Evolutionary conservation across 2,113 vertebrate genomes (phyloP), one percentile per base, ranked within the genome.

Genomic region (Esox niger): DNA sequence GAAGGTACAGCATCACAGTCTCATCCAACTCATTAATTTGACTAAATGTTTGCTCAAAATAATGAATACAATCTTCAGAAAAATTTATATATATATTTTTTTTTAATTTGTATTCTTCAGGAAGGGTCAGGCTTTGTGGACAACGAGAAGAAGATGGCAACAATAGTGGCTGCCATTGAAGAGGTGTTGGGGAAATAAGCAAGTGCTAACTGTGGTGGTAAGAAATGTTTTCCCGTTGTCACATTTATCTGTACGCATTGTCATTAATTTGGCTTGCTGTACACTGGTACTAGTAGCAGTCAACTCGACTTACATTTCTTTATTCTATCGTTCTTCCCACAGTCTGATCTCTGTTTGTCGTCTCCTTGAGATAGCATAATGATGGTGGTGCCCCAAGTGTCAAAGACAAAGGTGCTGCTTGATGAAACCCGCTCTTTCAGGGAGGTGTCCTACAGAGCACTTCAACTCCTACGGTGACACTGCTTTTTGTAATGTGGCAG

Each of bases 381-480:
- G 83, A 85, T 54, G 69, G 83, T 79, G 69, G 76, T 43, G 9
- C 74, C 76, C 65, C 43, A 81, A 82, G 71, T 81, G 83, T 79
- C 68, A 54, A 6, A 9, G 62, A 35, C 83, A 82, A 46, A 74
- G 83, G 69, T 31, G 58, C 69, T 60, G 56, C 80, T 66, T 75
- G 83, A 85, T 77, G 72, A 55, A 47, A 10, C 29, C 43, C 2
- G 70, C 65, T 33, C 54, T 73, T 69, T 63, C 74, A 56, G 26
- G n/a, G 35, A 47, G 59, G 38, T 0, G 13, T 3, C 65, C 33
- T 2, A 32, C 59, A 20, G 59, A 31, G 3, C 17, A 4, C 13
- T 43, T 43, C 38, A 35, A 10, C 21, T 35, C 59, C n/a, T 17
- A 30, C 23, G 35, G 32, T n/a, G 17, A 5, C 57, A 59, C 20